Evolutionary conservation across 2,888 invertebrate species (phyloP).

Genomic region (Campoplex capitator): DNA sequence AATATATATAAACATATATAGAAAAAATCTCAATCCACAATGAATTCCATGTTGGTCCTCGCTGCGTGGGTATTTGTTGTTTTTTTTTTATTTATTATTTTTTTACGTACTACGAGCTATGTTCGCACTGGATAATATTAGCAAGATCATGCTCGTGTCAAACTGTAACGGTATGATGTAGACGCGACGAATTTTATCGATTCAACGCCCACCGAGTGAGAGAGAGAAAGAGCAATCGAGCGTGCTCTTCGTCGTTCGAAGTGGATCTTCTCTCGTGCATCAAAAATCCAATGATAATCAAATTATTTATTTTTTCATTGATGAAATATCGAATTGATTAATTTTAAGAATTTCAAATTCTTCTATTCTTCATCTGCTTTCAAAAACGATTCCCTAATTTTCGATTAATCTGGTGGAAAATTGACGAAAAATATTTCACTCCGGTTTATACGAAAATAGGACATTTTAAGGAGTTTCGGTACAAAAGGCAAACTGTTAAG

Average conservation of each 20-base stretch:
- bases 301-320: background rate
- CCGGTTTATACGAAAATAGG: no score
- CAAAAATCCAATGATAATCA: background rate
- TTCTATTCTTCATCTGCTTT: no score
- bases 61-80: conserved; percentile 45
- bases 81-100: background rate
- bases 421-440: no score
- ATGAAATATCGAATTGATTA: no score
- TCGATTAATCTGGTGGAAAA: no score
- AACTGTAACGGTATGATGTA: conserved; percentile 58
- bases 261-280: conserved; percentile 1
- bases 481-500: no score
- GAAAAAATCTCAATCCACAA: conserved; percentile 23
- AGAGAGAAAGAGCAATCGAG: background rate
- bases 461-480: no score
- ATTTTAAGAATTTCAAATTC: no score
- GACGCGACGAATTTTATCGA: conserved; percentile 65
- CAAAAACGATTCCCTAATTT: no score
- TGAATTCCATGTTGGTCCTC: conserved; percentile 43
- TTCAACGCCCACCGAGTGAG: conserved; percentile 45
- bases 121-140: conserved; percentile 4
- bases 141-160: conserved; percentile 28
- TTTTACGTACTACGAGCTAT: background rate
- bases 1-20: conserved; percentile 1
- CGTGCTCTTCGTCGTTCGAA: conserved; percentile 21